Evolutionary conservation across 2,113 vertebrate genomes (phyloP).

Genomic region (Syrmaticus mikado): DNA sequence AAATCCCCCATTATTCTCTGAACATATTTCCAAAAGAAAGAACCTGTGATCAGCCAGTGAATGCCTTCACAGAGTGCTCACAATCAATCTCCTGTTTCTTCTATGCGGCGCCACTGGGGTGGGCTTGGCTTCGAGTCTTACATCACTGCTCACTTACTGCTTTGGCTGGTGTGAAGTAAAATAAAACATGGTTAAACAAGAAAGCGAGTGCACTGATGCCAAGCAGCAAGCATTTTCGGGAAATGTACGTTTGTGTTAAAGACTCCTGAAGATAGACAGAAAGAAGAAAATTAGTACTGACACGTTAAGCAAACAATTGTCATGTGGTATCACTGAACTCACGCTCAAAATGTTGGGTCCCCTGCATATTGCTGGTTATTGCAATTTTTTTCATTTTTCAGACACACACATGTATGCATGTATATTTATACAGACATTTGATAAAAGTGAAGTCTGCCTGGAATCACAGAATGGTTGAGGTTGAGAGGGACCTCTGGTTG

Average conservation of each 20-base stretch:
- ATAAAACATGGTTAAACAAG: constrained; percentile 56
- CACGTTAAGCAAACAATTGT: accelerated
- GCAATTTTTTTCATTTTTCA: neutral
- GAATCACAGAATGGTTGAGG: neutral
- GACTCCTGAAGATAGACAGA: neutral
- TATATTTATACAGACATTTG: neutral
- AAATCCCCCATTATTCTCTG: constrained; percentile 2
- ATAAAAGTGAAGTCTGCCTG: neutral
- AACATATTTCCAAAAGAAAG: constrained; percentile 27
- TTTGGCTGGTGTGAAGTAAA: constrained; percentile 85
- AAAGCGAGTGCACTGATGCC: neutral
- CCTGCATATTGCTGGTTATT: neutral
- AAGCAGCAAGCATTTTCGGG: neutral
- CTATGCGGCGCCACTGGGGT: neutral
- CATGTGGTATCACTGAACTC: neutral
- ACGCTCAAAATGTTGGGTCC: neutral
- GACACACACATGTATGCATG: neutral
- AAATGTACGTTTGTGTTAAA: neutral
- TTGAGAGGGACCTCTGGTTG: neutral
- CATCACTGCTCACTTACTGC: constrained; percentile 87
- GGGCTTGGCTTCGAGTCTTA: neutral
- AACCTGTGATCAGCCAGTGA: neutral
- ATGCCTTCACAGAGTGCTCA: neutral
- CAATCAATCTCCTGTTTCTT: constrained; percentile 36
- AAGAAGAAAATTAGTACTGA: neutral